Conservation (phyloP, 2,888 invertebrate species). For the Bombylius major region DNA sequence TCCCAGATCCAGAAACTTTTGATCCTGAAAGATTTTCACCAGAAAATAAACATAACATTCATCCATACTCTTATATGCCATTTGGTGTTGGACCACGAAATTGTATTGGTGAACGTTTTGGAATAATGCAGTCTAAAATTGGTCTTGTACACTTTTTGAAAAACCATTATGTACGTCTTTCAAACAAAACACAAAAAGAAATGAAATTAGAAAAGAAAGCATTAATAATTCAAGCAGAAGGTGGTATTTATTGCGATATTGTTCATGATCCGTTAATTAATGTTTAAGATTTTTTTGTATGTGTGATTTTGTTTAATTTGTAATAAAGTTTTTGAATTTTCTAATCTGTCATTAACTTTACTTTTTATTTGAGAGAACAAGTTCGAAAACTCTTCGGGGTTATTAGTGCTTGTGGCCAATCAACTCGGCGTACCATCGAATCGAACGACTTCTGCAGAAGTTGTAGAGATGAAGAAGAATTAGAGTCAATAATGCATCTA, state of each 20-base stretch:
- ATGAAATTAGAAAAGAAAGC: constrained; percentile 26
- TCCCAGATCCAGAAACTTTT: constrained; percentile 29
- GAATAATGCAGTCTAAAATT: constrained; percentile 26
- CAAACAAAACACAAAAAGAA: constrained; percentile 19
- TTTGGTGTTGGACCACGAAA: constrained; percentile 31
- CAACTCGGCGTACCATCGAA: no score
- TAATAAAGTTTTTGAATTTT: no score
- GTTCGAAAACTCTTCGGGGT: no score
- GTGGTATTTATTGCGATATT: constrained; percentile 24
- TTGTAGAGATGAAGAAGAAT: no score
- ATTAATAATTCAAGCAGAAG: constrained; percentile 22
- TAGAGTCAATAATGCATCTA: no score
- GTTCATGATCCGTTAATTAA: constrained; percentile 21
- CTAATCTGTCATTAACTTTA: no score
- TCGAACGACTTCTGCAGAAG: no score
- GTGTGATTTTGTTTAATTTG: neutral
- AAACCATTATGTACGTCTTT: constrained; percentile 26
- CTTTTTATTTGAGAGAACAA: no score
- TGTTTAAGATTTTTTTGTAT: neutral
- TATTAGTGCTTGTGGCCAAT: no score
- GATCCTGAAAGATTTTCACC: constrained; percentile 34
- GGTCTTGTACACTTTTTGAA: constrained; percentile 29
- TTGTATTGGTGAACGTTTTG: constrained; percentile 33
- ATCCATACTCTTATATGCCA: constrained; percentile 29
- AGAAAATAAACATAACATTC: constrained; percentile 26